Percentiles rank a stretch among this genome's conserved stretches.
These are phyloP conservation scores for Zoanthus solanderi DNA, from an alignment of 92 coral and sea anemone genomes.

Conservation along the genomic window DNA sequence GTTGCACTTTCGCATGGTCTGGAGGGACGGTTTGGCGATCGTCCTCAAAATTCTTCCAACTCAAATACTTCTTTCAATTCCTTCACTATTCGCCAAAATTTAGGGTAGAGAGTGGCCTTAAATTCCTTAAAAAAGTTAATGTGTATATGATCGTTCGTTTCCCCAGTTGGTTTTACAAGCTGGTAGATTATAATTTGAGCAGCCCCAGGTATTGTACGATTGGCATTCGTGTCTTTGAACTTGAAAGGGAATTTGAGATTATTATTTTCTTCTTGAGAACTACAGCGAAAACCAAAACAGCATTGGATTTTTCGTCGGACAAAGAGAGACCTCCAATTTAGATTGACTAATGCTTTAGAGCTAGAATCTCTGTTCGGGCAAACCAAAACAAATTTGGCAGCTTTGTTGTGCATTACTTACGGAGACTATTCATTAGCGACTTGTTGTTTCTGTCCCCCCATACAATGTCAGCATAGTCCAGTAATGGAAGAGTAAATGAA, in stretches of 20 bases:
- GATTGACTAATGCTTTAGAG: slow-evolving; percentile 27
- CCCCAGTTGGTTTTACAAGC: neutral
- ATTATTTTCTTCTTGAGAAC: neutral
- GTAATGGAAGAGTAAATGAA: slow-evolving; percentile 40
- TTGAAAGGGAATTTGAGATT: slow-evolving; percentile 1
- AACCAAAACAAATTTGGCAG: slow-evolving; percentile 50
- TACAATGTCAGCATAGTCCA: slow-evolving; percentile 58
- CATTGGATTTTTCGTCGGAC: slow-evolving; percentile 36
- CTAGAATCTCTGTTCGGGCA: slow-evolving; percentile 40
- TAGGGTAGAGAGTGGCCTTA: too few relatives aligned
- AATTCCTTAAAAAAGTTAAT: neutral
- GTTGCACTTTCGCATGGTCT: too few relatives aligned
- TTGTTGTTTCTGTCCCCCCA: slow-evolving; percentile 53
- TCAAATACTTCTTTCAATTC: too few relatives aligned
- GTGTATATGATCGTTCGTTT: neutral
- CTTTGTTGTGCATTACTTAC: slow-evolving; percentile 55
- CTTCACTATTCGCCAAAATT: too few relatives aligned
- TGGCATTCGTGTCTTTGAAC: neutral
- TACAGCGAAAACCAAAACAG: slow-evolving; percentile 6
- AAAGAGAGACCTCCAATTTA: slow-evolving; percentile 15
- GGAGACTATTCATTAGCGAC: slow-evolving; percentile 53
- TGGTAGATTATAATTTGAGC: neutral
- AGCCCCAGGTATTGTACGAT: neutral
- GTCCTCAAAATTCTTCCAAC: too few relatives aligned
- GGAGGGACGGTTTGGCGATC: too few relatives aligned